These are phyloP conservation scores for Grammomys surdaster DNA, from an alignment of 2,113 vertebrate genomes.

Conservation along the genomic window DNA sequence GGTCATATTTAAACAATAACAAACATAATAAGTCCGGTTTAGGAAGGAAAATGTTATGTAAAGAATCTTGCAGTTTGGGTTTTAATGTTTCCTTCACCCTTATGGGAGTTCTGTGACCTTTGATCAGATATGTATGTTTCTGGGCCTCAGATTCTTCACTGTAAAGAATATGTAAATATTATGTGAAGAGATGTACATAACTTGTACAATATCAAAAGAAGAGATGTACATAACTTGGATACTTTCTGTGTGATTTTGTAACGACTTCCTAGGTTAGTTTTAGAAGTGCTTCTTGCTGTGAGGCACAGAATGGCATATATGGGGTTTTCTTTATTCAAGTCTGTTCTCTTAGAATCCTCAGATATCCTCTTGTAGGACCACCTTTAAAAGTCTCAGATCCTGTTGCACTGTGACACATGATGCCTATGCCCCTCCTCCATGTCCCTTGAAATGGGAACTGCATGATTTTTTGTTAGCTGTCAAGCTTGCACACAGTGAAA, in stretches of 20 bases:
- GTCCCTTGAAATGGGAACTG: background rate
- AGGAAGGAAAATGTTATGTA: background rate
- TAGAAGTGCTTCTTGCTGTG: background rate
- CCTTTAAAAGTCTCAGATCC: background rate
- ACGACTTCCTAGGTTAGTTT: background rate
- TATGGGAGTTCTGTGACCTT: background rate
- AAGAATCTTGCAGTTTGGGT: background rate
- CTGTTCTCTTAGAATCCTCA: background rate
- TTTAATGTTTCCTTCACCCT: background rate
- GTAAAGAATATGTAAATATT: background rate
- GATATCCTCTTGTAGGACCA: background rate
- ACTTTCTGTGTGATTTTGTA: background rate
- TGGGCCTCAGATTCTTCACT: background rate
- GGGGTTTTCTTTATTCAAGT: slow-evolving; percentile 21
- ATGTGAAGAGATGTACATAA: background rate
- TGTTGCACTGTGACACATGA: background rate
- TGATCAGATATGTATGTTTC: background rate
- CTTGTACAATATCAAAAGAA: background rate
- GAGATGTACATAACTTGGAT: background rate
- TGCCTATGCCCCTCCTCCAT: accelerated
- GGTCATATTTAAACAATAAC: background rate
- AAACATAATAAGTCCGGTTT: background rate
- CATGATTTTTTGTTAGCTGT: background rate
- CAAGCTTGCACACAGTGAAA: background rate
- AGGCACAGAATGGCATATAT: background rate